A percentile compares a stretch with the other conserved stretches of the same genome.
These are phyloP conservation scores for Beaufortia kweichowensis DNA, from an alignment of 2,113 vertebrate species.

Conservation along the genomic window DNA sequence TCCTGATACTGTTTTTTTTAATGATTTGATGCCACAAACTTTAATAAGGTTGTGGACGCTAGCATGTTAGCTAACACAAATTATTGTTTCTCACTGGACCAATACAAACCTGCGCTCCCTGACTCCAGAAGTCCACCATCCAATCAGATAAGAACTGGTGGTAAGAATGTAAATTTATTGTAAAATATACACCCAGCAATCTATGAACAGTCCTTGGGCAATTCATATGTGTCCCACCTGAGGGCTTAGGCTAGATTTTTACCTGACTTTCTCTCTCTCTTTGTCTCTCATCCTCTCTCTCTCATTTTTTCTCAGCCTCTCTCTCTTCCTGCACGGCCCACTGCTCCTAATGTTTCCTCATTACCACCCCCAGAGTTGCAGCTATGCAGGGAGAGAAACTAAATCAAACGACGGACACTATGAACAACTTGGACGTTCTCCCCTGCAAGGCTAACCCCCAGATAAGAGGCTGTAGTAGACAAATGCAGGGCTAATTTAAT, in stretches of 20 bases:
- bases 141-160: neutral
- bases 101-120: too few relatives aligned
- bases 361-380: conserved; percentile 78
- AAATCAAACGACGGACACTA: conserved; percentile 74
- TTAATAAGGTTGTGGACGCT: too few relatives aligned
- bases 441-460: conserved; percentile 76
- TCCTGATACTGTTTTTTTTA: too few relatives aligned
- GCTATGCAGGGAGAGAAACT: conserved; percentile 77
- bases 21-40: too few relatives aligned
- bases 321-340: conserved; percentile 72
- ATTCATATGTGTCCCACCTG: neutral
- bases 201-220: neutral
- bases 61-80: too few relatives aligned
- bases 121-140: too few relatives aligned
- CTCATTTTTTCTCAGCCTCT: conserved; percentile 49
- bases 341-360: conserved; percentile 74
- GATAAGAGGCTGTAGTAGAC: conserved; percentile 80
- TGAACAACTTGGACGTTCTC: conserved; percentile 81
- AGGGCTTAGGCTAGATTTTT: neutral
- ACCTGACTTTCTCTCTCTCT: too few relatives aligned
- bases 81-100: too few relatives aligned
- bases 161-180: neutral
- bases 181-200: neutral
- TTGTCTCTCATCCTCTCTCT: neutral
- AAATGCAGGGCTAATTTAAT: conserved; percentile 86